Percentiles rank a stretch among this genome's conserved stretches.
phyloP scores from a whole-genome alignment of 2,113 vertebrate genomes.

The Ammodytes marinus region DNA sequence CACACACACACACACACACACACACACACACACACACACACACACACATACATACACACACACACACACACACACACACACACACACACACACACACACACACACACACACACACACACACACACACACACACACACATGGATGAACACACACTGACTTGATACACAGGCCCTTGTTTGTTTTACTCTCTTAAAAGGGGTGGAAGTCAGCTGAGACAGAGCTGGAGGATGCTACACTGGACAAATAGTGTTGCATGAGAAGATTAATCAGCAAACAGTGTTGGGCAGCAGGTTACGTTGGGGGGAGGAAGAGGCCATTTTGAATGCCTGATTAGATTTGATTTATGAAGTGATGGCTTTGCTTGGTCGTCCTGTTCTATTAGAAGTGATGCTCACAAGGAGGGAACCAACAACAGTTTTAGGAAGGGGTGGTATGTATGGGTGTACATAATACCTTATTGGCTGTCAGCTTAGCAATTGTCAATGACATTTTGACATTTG shows the following conservation, averaged over 20 bases:
- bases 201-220: conserved; percentile 28
- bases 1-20: conserved; percentile 26
- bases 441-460: neutral
- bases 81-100: neutral
- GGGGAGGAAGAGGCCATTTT: conserved; percentile 28
- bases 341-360: conserved; percentile 45
- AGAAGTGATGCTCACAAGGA: conserved; percentile 25
- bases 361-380: conserved; percentile 33
- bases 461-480: neutral
- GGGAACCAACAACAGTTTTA: conserved; percentile 15
- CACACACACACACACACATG: neutral
- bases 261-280: conserved; percentile 51
- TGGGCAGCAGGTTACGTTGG: conserved; percentile 37
- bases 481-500: neutral
- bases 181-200: conserved; percentile 36
- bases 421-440: conserved; percentile 1
- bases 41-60: no score
- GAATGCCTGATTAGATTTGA: conserved; percentile 63
- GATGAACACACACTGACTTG: conserved; percentile 9
- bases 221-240: conserved; percentile 42
- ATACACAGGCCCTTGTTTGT: conserved; percentile 36
- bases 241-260: conserved; percentile 46
- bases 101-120: conserved; percentile 27
- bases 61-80: no score
- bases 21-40: neutral